These are phyloP conservation scores for Charaxes varanes DNA, from an alignment of 1,140 invertebrate genomes.

Conservation along the genomic window DNA sequence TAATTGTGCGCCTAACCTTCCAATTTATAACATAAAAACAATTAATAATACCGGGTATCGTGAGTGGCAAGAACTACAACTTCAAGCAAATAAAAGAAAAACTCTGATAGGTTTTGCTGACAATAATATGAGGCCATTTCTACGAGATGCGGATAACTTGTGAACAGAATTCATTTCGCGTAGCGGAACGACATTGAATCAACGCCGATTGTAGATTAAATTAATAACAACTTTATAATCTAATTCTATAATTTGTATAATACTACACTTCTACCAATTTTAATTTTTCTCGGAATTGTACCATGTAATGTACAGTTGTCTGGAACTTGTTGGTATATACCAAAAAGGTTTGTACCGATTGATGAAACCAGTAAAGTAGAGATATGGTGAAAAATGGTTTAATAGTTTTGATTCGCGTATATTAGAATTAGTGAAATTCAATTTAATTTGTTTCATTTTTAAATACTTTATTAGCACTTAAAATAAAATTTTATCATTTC, in stretches of 20 bases:
- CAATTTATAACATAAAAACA: conserved; percentile 8
- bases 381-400: no score
- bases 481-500: no score
- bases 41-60: conserved; percentile 8
- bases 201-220: background rate
- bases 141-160: conserved; percentile 1
- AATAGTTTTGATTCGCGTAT: no score
- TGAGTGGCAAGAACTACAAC: conserved; percentile 7
- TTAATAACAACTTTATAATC: conserved; percentile 1
- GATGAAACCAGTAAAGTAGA: no score
- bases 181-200: background rate
- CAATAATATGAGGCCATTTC: conserved; percentile 6
- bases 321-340: no score
- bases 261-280: background rate
- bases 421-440: no score
- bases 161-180: conserved; percentile 6
- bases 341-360: no score
- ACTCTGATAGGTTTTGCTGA: conserved; percentile 3
- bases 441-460: no score
- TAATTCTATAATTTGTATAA: conserved; percentile 1
- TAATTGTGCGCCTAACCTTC: conserved; percentile 10
- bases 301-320: no score
- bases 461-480: no score
- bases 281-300: no score
- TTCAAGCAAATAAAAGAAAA: conserved; percentile 2